Evolutionary conservation across 2,797 vertebrate genomes (phyloP).

Genomic region (Epinephelus awoara): DNA sequence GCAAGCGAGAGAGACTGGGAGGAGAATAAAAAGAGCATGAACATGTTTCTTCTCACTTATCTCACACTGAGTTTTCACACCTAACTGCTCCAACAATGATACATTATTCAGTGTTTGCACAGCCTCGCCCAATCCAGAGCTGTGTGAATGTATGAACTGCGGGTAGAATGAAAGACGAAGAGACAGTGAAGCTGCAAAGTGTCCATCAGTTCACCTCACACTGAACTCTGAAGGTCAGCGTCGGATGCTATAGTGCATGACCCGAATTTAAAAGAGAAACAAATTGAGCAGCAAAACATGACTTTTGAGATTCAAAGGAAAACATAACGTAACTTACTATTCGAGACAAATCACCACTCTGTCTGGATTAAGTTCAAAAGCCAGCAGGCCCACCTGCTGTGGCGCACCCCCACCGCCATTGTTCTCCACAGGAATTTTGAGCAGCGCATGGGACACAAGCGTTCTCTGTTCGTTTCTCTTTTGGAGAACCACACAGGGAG

Average conservation of each 20-base stretch:
- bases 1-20: slow-evolving; percentile 36
- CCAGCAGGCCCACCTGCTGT: slow-evolving; percentile 32
- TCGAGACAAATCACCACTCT: slow-evolving; percentile 4
- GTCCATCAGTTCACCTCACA: slow-evolving; percentile 8
- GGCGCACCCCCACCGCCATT: slow-evolving; percentile 33
- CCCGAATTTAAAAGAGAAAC: not conserved
- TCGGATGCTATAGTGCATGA: not conserved
- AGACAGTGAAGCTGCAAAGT: not conserved
- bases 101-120: slow-evolving; percentile 79
- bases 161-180: slow-evolving; percentile 21
- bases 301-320: slow-evolving; percentile 6
- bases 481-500: slow-evolving; percentile 23
- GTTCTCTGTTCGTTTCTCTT: slow-evolving; percentile 42
- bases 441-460: slow-evolving; percentile 30
- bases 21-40: slow-evolving; percentile 47
- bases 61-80: slow-evolving; percentile 70
- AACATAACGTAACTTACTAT: slow-evolving; percentile 2
- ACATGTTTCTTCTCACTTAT: slow-evolving; percentile 63
- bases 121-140: slow-evolving; percentile 55
- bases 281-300: not conserved
- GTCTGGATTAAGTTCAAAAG: slow-evolving; percentile 34
- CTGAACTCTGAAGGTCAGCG: slow-evolving; percentile 33
- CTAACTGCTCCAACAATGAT: slow-evolving; percentile 59
- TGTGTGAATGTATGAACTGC: slow-evolving; percentile 12
- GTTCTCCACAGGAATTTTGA: slow-evolving; percentile 45